Percentiles rank a stretch among this genome's conserved stretches.
Conservation (phyloP, 2,113 vertebrate genomes). For the Eulacestoma nigropectus region DNA sequence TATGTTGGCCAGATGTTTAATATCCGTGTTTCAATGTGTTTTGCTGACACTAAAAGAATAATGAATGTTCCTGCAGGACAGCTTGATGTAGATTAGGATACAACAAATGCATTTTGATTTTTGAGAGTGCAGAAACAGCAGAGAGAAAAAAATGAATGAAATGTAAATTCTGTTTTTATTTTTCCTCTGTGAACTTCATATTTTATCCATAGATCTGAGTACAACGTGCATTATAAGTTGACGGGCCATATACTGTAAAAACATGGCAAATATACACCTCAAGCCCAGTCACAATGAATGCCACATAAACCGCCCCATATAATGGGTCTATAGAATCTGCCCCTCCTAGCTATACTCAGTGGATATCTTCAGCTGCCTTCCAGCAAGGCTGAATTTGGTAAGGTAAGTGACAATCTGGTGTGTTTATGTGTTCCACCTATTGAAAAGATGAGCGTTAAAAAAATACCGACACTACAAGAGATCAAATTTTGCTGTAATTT, state of each 20-base stretch:
- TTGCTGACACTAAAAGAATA: constrained; percentile 48
- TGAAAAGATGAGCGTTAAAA: neutral
- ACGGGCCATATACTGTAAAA: neutral
- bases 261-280: neutral
- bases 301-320: neutral
- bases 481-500: neutral
- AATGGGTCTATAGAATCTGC: neutral
- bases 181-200: constrained; percentile 7
- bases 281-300: neutral
- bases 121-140: neutral
- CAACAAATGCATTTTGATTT: constrained; percentile 27
- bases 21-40: constrained; percentile 23
- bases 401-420: neutral
- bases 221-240: neutral
- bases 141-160: neutral
- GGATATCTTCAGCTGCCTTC: neutral
- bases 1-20: constrained; percentile 53
- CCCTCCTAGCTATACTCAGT: neutral
- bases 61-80: constrained; percentile 29
- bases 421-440: neutral
- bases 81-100: constrained; percentile 33
- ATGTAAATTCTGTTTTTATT: constrained; percentile 5
- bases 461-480: neutral
- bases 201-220: neutral
- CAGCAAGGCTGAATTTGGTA: neutral